A percentile compares a stretch with the other conserved stretches of the same genome.
Conservation (phyloP, 2,113 vertebrate genomes). For the Nyctibius bracteatus region DNA sequence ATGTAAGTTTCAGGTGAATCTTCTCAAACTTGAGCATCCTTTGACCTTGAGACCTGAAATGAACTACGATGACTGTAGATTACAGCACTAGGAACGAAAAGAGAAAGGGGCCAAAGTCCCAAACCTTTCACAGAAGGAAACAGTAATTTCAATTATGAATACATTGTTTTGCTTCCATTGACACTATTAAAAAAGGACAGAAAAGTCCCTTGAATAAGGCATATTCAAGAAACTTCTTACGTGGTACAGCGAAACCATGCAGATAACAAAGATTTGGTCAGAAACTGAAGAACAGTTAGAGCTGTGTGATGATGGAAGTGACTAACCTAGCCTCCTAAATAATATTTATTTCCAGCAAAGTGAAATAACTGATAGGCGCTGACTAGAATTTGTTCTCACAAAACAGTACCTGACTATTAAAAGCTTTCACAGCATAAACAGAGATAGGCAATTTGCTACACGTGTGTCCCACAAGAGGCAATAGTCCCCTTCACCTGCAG, state of each 20-base stretch:
- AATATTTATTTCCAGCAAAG: not conserved
- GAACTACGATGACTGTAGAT: not conserved
- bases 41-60: not conserved
- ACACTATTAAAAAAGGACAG: not conserved
- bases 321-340: not conserved
- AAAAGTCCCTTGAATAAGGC: not conserved
- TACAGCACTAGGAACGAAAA: not conserved
- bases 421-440: not conserved
- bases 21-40: not conserved
- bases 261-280: not conserved
- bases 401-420: not conserved
- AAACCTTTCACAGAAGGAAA: not conserved
- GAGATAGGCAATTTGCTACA: not conserved
- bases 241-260: not conserved
- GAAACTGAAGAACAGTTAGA: not conserved
- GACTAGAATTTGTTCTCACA: not conserved
- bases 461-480: not conserved
- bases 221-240: not conserved
- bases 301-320: not conserved
- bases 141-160: not conserved
- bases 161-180: not conserved
- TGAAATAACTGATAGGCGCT: not conserved
- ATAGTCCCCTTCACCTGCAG: not conserved
- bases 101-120: not conserved
- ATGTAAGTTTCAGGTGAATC: not conserved